Percentiles rank a stretch among this genome's conserved stretches.
Evolutionary conservation across 2,888 invertebrate genomes (phyloP).

Genomic region (Napeogenes inachia): DNA sequence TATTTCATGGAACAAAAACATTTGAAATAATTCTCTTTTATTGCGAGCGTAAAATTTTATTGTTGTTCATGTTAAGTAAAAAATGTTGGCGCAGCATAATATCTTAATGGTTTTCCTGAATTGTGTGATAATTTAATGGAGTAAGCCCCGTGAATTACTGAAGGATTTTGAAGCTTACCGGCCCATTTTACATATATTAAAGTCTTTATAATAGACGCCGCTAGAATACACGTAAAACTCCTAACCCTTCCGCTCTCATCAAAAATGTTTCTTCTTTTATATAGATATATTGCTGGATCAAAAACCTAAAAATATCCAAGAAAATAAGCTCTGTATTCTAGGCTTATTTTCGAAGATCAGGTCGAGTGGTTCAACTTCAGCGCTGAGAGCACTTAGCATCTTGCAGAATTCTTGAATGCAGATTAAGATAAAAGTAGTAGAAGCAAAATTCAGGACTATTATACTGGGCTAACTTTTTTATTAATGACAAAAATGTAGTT

Average conservation of each 20-base stretch:
- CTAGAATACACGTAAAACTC: slow-evolving; percentile 18
- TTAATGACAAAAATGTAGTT: slow-evolving; percentile 25
- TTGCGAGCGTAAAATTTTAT: slow-evolving; percentile 33
- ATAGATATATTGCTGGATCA: slow-evolving; percentile 18
- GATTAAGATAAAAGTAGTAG: slow-evolving; percentile 30
- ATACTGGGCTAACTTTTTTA: slow-evolving; percentile 21
- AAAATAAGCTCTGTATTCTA: slow-evolving; percentile 23
- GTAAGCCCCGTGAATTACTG: slow-evolving; percentile 34
- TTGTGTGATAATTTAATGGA: slow-evolving; percentile 37
- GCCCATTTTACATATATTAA: slow-evolving; percentile 34
- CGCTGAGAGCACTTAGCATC: slow-evolving; percentile 29
- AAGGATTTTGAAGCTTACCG: slow-evolving; percentile 35
- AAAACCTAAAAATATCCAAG: slow-evolving; percentile 24
- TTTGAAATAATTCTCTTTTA: slow-evolving; percentile 32
- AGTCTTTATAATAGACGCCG: slow-evolving; percentile 29
- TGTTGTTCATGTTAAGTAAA: slow-evolving; percentile 35
- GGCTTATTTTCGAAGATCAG: slow-evolving; percentile 32
- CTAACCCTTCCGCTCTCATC: slow-evolving; percentile 17
- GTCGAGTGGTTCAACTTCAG: slow-evolving; percentile 28
- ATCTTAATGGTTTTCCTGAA: slow-evolving; percentile 37
- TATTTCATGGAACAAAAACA: slow-evolving; percentile 29
- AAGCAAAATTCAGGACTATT: slow-evolving; percentile 26
- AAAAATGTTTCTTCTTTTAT: slow-evolving; percentile 24
- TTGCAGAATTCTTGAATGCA: slow-evolving; percentile 30
- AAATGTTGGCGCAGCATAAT: slow-evolving; percentile 36